phyloP scores from a whole-genome alignment of 1,140 invertebrate genomes.

The Chrysopa pallens region DNA sequence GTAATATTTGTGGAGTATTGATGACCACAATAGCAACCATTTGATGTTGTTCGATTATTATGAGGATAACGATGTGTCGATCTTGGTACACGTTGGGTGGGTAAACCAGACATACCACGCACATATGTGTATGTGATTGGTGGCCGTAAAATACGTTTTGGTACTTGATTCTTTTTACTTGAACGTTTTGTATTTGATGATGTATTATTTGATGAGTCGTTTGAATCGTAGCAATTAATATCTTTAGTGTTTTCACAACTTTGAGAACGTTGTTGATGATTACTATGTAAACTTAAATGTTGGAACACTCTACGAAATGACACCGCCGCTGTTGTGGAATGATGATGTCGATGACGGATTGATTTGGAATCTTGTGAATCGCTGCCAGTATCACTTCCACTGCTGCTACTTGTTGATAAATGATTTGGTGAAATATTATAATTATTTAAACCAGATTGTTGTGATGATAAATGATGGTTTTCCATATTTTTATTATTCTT shows the following conservation, averaged over 20 bases:
- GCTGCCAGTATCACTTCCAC: conserved; percentile 6
- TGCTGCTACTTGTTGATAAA: conserved; percentile 19
- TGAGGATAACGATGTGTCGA: conserved; percentile 8
- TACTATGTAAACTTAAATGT: conserved; percentile 36
- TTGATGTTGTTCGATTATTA: conserved; percentile 14
- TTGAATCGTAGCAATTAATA: conserved; percentile 10
- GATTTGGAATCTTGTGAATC: conserved; percentile 18
- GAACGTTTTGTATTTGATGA: conserved; percentile 11
- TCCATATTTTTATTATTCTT: conserved; percentile 19
- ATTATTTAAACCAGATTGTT: conserved; percentile 29
- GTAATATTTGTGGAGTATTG: conserved; percentile 8
- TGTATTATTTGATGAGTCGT: conserved; percentile 6
- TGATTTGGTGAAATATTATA: conserved; percentile 36
- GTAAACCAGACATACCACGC: conserved; percentile 55
- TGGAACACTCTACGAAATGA: conserved; percentile 52
- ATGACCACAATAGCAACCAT: conserved; percentile 16
- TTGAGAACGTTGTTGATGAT: conserved; percentile 25
- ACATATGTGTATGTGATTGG: conserved; percentile 63
- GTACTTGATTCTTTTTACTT: conserved; percentile 34
- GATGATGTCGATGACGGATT: conserved; percentile 29
- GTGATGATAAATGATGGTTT: conserved; percentile 13
- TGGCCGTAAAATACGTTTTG: conserved; percentile 47
- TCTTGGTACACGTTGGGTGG: conserved; percentile 55
- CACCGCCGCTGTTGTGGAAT: conserved; percentile 36
- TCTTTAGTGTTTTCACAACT: conserved; percentile 35